A percentile compares a stretch with the other conserved stretches of the same genome.
These are phyloP conservation scores for Lasioglossum zephyrum DNA, from an alignment of 2,888 invertebrate genomes.

Conservation along the genomic window DNA sequence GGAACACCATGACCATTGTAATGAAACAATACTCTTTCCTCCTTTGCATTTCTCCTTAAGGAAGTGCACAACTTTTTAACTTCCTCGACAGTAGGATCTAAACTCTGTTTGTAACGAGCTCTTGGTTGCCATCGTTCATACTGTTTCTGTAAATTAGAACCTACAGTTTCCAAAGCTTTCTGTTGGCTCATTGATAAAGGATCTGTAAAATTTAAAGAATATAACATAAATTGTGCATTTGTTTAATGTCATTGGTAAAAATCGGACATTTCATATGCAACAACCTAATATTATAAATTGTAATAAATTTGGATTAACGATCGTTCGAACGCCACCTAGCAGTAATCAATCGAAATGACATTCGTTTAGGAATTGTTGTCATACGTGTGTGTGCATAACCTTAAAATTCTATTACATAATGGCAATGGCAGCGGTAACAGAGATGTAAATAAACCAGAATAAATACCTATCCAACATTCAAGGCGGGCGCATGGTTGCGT, in stretches of 20 bases:
- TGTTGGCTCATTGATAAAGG: constrained; percentile 94
- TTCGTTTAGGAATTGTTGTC: constrained; percentile 45
- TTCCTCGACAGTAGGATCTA: constrained; percentile 99
- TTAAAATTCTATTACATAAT: constrained; percentile 73
- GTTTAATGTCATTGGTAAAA: no score
- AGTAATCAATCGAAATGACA: constrained; percentile 5
- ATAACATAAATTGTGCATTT: no score
- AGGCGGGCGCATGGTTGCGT: constrained; percentile 97
- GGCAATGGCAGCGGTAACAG: constrained; percentile 41
- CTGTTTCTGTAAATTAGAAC: constrained; percentile 95
- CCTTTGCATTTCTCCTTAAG: constrained; percentile 97
- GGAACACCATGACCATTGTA: constrained; percentile 99
- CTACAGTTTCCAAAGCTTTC: constrained; percentile 97
- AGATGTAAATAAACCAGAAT: constrained; percentile 66
- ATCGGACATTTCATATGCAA: no score
- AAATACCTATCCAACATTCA: constrained; percentile 97
- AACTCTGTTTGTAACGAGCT: constrained; percentile 97
- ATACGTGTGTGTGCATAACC: constrained; percentile 67
- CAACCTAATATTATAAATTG: not conserved
- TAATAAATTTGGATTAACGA: constrained; percentile 13
- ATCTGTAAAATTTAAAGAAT: constrained; percentile 85
- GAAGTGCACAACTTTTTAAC: constrained; percentile 98
- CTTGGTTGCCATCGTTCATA: constrained; percentile 99
- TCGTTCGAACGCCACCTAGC: constrained; percentile 42
- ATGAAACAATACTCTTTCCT: constrained; percentile 98